A percentile compares a stretch with the other conserved stretches of the same genome.
Conservation (phyloP, 2,888 invertebrate species). For the Aporophyla lueneburgensis region DNA sequence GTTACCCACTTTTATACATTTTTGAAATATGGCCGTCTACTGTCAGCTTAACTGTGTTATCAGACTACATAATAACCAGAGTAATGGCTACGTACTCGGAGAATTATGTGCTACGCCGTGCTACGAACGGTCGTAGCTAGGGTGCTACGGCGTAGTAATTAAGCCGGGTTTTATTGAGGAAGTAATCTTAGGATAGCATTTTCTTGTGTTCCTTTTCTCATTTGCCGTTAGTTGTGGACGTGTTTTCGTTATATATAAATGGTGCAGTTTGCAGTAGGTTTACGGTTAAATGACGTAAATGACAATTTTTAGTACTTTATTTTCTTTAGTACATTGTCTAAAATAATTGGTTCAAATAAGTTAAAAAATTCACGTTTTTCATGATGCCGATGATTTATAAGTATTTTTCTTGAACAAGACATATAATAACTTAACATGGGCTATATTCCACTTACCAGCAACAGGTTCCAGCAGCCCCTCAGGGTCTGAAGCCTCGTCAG, state of each 20-base stretch:
- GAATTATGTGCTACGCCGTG: conserved; percentile 64
- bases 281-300: not conserved
- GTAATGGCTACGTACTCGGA: conserved; percentile 65
- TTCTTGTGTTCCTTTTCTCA: conserved; percentile 58
- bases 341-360: no score
- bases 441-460: conserved; percentile 73
- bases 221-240: conserved; percentile 32
- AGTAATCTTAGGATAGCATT: conserved; percentile 64
- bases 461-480: conserved; percentile 78
- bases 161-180: conserved; percentile 67
- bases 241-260: conserved; percentile 34
- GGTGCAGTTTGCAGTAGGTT: conserved; percentile 6
- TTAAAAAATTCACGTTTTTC: not conserved
- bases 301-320: no score
- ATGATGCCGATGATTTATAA: not conserved
- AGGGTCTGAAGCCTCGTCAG: conserved; percentile 82
- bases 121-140: conserved; percentile 55
- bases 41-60: conserved; percentile 57
- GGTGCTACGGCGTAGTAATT: conserved; percentile 58
- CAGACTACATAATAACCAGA: conserved; percentile 62
- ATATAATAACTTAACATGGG: not conserved
- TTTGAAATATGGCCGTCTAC: conserved; percentile 50
- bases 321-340: no score
- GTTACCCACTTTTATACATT: conserved; percentile 26
- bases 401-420: no score